Conservation (phyloP, 2,888 invertebrate genomes). For the Zhuqinia jingwanae region DNA sequence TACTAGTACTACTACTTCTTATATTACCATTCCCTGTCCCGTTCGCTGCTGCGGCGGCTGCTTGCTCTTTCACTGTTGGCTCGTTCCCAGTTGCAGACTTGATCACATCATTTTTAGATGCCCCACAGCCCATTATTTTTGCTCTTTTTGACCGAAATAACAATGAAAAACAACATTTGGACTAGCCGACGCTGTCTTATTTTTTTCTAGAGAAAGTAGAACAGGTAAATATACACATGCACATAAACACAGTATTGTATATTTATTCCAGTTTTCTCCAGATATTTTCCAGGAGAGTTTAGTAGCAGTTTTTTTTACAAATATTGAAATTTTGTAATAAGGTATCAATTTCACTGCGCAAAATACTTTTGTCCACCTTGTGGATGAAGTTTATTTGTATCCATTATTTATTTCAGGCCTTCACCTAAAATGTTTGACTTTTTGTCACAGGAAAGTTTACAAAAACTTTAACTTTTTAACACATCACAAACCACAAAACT, state of each 20-base stretch:
- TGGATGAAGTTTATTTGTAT: too few relatives aligned
- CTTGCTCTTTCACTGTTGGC: conserved; percentile 61
- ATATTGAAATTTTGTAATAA: too few relatives aligned
- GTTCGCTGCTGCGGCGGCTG: conserved; percentile 28
- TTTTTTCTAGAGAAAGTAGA: conserved; percentile 6
- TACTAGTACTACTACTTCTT: conserved; percentile 13
- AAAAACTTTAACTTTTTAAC: too few relatives aligned
- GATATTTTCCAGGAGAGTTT: too few relatives aligned
- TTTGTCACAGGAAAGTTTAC: too few relatives aligned
- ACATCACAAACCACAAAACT: too few relatives aligned
- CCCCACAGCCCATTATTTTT: conserved; percentile 77
- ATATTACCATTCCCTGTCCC: conserved; percentile 57
- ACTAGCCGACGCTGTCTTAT: background rate
- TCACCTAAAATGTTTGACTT: too few relatives aligned
- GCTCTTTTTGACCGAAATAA: conserved; percentile 33
- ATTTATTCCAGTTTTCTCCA: too few relatives aligned
- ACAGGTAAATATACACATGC: background rate
- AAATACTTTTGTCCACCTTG: too few relatives aligned
- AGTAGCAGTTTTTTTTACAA: too few relatives aligned
- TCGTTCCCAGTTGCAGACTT: conserved; percentile 70
- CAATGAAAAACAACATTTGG: conserved; percentile 43
- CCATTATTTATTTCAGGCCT: too few relatives aligned
- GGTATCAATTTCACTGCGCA: background rate
- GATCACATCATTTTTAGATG: conserved; percentile 78
- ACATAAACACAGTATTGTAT: background rate